These are phyloP conservation scores for Fringilla coelebs DNA, from an alignment of 2,797 vertebrate species.

Conservation along the genomic window DNA sequence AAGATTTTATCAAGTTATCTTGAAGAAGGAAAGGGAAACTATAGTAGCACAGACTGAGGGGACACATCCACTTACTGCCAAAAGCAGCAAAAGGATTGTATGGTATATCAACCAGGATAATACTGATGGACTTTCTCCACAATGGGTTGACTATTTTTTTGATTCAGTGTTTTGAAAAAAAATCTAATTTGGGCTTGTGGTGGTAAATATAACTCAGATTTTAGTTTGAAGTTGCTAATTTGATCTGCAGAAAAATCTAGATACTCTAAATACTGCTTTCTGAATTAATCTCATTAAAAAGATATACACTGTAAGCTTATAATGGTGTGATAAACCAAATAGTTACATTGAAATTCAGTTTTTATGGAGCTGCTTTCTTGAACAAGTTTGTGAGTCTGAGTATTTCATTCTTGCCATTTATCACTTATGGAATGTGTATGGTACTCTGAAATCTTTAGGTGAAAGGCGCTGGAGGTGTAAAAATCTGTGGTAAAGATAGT, in stretches of 20 bases:
- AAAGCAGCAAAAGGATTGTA: not conserved
- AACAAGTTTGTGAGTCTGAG: not conserved
- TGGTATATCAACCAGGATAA: not conserved
- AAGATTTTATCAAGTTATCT: not conserved
- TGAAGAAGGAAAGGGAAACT: not conserved
- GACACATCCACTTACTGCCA: not conserved
- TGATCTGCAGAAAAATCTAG: not conserved
- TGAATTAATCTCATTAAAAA: not conserved
- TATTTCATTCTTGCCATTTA: not conserved
- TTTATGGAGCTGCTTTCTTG: not conserved
- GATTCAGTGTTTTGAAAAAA: not conserved
- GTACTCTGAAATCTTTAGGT: not conserved
- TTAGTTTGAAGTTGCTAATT: not conserved
- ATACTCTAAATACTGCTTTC: not conserved
- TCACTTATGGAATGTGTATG: not conserved
- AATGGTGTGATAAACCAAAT: not conserved
- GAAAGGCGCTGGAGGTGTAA: not conserved
- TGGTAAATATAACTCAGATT: not conserved
- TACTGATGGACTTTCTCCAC: not conserved
- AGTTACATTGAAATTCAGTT: not conserved
- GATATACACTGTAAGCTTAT: not conserved
- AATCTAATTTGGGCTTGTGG: not conserved
- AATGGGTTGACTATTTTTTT: not conserved
- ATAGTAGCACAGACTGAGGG: not conserved
- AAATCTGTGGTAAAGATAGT: not conserved